Base-by-base conservation (phyloP, 2,113 vertebrate species). In the Callithrix jacchus region DNA sequence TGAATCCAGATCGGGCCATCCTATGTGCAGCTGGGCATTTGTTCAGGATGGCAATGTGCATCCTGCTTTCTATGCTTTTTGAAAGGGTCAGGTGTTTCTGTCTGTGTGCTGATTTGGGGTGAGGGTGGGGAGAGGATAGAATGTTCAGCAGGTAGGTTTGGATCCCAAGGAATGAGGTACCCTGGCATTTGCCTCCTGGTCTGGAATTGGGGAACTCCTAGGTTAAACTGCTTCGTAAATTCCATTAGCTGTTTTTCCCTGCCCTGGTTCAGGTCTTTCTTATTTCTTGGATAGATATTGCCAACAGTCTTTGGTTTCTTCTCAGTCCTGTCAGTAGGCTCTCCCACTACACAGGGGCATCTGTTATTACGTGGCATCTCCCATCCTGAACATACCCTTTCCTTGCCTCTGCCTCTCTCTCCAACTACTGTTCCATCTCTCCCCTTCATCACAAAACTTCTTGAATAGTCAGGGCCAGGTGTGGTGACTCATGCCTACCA, bases 41-140 rank as follows among this genome's bases (percentile, higher is more conserved):
- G 82, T 79, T 54, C 91, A 89, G 54, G 35, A 30, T 32, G 66
- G 71, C 73, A 47, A 9, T 18, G 87, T 86, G 47, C 16, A 61
- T 74, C 56, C 54, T 90, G 25, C 25, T 88, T 94, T 70, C 79
- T 82, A 11, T 70, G 47, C 58, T 91, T 96, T 95, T 49, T 32
- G 66, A 40, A 91, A 71, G 35, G 20, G 45, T 52, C 66, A 61
- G 54, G 45, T 54, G 42, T 76, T 90, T 81, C 8, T 0, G 25
- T 58, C 7, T 13, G 4, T 35, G 35, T 94, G 74, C 73, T 93
- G 80, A 40, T 89, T 10, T 89, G 82, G 37, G 86, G 21, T 25
- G 61, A 82, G 40, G 18, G 10, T 32, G 14, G n/a, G 64, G 58
- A 73, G 12, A 45, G 25, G 2, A 74, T 86, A 95, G 45, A 40